Evolutionary conservation across 2,888 invertebrate species (phyloP).

Genomic region (Morpho deidamia): DNA sequence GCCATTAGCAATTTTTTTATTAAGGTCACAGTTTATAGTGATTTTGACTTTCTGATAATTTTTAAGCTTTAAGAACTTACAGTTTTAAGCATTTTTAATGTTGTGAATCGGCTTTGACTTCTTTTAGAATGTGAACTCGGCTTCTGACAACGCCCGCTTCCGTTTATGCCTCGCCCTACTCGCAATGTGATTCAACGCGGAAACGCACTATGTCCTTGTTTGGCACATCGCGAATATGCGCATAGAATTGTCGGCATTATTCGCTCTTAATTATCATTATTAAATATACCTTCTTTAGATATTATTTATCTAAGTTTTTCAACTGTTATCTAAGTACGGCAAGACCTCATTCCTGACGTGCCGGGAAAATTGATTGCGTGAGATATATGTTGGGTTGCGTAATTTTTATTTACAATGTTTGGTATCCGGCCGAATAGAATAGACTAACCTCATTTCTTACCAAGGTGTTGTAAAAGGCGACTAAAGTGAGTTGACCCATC

Average conservation of each 20-base stretch:
- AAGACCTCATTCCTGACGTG: slow-evolving; percentile 31
- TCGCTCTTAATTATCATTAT: slow-evolving; percentile 62
- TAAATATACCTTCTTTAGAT: slow-evolving; percentile 50
- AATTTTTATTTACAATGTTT: slow-evolving; percentile 1
- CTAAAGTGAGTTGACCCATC: too few relatives aligned
- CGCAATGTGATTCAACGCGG: slow-evolving; percentile 66
- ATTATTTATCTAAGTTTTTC: slow-evolving; percentile 32
- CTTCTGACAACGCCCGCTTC: slow-evolving; percentile 10
- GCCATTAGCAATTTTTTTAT: too few relatives aligned
- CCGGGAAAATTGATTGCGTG: slow-evolving; percentile 19
- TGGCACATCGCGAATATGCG: slow-evolving; percentile 64
- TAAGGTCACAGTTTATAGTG: too few relatives aligned
- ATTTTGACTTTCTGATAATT: too few relatives aligned
- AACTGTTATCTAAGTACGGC: slow-evolving; percentile 21
- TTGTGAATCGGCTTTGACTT: too few relatives aligned
- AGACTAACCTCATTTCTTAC: too few relatives aligned
- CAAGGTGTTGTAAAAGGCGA: too few relatives aligned
- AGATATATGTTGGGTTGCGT: slow-evolving; percentile 11
- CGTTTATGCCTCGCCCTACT: slow-evolving; percentile 31
- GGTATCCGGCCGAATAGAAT: too few relatives aligned
- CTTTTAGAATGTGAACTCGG: too few relatives aligned
- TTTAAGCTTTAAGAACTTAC: too few relatives aligned
- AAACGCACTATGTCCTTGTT: slow-evolving; percentile 68
- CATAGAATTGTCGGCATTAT: slow-evolving; percentile 58
- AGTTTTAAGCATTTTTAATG: too few relatives aligned